phyloP scores from a whole-genome alignment of 2,888 invertebrate genomes.

The Zygaena filipendulae region DNA sequence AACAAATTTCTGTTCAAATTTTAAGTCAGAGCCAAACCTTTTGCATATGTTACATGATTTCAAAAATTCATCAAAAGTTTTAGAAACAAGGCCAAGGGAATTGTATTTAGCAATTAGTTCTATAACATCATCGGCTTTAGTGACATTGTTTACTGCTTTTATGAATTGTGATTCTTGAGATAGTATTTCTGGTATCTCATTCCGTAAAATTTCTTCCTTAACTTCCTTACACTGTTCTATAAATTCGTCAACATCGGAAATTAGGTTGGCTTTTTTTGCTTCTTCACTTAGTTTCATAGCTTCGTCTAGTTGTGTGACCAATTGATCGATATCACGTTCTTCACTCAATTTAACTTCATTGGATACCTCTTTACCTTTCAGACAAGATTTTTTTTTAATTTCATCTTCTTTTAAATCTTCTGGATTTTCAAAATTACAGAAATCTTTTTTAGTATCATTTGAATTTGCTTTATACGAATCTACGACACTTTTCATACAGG shows the following conservation, averaged over 20 bases:
- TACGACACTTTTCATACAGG: slow-evolving; percentile 3
- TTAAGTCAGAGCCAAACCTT: too few species aligned
- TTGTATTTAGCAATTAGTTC: slow-evolving; percentile 22
- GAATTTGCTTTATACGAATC: slow-evolving; percentile 14
- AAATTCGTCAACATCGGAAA: slow-evolving; percentile 23
- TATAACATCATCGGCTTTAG: slow-evolving; percentile 22
- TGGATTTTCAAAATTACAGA: slow-evolving; percentile 15
- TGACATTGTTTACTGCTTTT: too few species aligned
- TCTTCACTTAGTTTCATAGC: slow-evolving; percentile 22
- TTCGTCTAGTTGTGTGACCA: slow-evolving; percentile 22
- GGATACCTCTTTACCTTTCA: slow-evolving; percentile 10
- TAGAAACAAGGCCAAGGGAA: slow-evolving; percentile 18
- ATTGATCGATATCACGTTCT: too few species aligned
- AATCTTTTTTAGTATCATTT: slow-evolving; percentile 18
- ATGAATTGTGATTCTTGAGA: slow-evolving; percentile 14
- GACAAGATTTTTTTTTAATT: slow-evolving; percentile 23
- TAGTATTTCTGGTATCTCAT: slow-evolving; percentile 3
- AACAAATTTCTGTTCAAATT: too few species aligned
- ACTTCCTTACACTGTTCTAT: slow-evolving; percentile 25
- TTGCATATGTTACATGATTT: slow-evolving; percentile 21
- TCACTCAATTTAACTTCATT: too few species aligned
- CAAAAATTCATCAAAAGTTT: slow-evolving; percentile 23
- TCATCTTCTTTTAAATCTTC: slow-evolving; percentile 16
- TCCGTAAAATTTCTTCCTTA: slow-evolving; percentile 17
- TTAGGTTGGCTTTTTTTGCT: slow-evolving; percentile 22